phyloP scores from a whole-genome alignment of 2,797 vertebrate species.

The Tokudaia muenninki region DNA sequence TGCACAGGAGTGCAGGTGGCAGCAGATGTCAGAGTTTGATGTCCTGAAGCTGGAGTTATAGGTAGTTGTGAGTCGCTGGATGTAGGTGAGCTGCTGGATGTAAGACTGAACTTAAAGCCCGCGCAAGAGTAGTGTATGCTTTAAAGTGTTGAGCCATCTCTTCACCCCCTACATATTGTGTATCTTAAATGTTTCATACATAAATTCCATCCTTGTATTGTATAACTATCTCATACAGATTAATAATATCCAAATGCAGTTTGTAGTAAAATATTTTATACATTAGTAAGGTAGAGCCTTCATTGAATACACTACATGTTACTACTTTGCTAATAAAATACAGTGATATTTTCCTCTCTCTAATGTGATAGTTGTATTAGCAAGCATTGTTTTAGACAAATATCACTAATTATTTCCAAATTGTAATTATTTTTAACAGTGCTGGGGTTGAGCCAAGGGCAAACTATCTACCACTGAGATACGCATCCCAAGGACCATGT shows the following conservation, averaged over 20 bases:
- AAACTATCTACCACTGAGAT: not conserved
- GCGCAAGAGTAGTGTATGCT: not conserved
- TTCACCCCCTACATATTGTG: not conserved
- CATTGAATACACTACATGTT: not conserved
- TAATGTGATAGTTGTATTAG: not conserved
- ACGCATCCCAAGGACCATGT: not conserved
- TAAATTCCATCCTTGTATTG: not conserved
- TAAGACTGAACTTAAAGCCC: not conserved
- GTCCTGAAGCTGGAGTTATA: not conserved
- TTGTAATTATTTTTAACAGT: not conserved
- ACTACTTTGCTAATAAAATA: not conserved
- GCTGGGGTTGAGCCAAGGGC: not conserved
- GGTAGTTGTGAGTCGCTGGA: not conserved
- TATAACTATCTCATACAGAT: not conserved
- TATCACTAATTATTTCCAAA: not conserved
- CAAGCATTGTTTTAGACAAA: not conserved
- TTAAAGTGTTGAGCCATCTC: not conserved
- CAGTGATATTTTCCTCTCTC: not conserved
- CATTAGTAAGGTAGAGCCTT: not conserved
- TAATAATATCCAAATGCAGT: not conserved
- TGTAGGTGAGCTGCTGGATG: not conserved
- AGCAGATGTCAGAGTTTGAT: not conserved
- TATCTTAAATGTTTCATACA: not conserved
- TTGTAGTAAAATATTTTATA: not conserved
- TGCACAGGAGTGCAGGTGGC: not conserved